A percentile compares a stretch with the other conserved stretches of the same genome.
phyloP scores from a whole-genome alignment of 2,113 vertebrate species.

The Trinectes maculatus region DNA sequence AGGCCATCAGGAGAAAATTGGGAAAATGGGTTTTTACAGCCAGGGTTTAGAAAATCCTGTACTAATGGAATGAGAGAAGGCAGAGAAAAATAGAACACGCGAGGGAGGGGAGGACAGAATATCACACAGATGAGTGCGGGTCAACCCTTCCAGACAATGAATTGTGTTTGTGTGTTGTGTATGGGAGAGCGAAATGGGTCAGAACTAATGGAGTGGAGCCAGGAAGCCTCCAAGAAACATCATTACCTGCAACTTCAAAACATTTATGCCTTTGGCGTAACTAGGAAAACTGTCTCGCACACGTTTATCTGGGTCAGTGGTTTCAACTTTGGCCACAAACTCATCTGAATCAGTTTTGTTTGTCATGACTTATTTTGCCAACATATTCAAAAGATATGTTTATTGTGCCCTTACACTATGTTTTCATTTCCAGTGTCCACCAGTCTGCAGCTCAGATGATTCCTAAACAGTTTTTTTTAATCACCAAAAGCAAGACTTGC shows the following conservation, averaged over 20 bases:
- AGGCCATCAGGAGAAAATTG: conserved; percentile 65
- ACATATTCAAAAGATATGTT: conserved; percentile 1
- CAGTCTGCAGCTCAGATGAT: background rate
- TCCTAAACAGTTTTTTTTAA: background rate
- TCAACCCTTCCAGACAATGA: conserved; percentile 45
- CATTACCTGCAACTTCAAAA: conserved; percentile 66
- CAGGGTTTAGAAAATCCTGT: conserved; percentile 72
- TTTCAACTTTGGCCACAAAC: conserved; percentile 20
- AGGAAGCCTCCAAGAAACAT: conserved; percentile 65
- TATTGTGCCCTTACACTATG: background rate
- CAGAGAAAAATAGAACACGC: conserved; percentile 51
- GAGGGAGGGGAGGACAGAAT: conserved; percentile 35
- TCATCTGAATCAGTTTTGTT: conserved; percentile 1
- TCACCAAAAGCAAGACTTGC: background rate
- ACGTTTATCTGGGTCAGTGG: conserved; percentile 14
- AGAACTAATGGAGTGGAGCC: conserved; percentile 65
- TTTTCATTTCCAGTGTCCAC: background rate
- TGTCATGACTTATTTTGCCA: conserved; percentile 10
- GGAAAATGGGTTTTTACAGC: conserved; percentile 76
- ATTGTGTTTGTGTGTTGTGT: conserved; percentile 48
- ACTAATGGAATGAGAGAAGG: conserved; percentile 79
- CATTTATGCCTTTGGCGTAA: conserved; percentile 35
- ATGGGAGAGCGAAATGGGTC: conserved; percentile 36
- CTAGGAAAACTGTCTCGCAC: background rate
- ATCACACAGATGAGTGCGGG: conserved; percentile 62